These are phyloP conservation scores for Pelecanoides urinatrix DNA, from an alignment of 2,113 vertebrate species.

Conservation along the genomic window DNA sequence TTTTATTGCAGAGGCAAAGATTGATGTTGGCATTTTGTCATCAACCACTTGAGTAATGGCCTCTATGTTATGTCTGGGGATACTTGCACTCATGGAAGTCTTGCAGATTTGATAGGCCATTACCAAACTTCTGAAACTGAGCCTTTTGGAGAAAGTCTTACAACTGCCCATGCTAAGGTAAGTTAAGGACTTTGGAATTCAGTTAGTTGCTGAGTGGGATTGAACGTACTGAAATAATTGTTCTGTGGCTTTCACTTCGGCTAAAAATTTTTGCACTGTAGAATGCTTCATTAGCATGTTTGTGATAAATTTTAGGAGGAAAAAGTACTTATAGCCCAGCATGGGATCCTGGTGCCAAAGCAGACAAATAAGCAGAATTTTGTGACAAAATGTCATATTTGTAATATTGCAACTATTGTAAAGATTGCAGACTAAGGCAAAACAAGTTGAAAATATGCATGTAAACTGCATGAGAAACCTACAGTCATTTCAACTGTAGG, in stretches of 20 bases:
- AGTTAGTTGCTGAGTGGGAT: not conserved
- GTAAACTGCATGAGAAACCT: not conserved
- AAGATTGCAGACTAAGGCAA: not conserved
- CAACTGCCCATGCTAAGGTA: slow-evolving; percentile 76
- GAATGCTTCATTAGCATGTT: not conserved
- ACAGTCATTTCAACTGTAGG: not conserved
- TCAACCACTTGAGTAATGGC: slow-evolving; percentile 74
- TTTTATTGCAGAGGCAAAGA: slow-evolving; percentile 76
- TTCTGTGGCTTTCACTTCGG: not conserved
- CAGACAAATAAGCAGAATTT: not conserved
- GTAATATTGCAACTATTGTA: no score
- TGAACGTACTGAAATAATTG: not conserved
- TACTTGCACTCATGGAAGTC: slow-evolving; percentile 60
- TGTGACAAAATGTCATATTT: no score
- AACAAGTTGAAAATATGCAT: not conserved
- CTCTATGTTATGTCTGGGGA: slow-evolving; percentile 80
- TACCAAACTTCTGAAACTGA: slow-evolving; percentile 77
- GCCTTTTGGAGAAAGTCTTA: slow-evolving; percentile 85
- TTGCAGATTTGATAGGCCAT: slow-evolving; percentile 75
- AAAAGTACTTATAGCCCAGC: not conserved
- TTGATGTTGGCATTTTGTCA: slow-evolving; percentile 86
- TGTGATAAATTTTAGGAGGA: not conserved
- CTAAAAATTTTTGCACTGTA: not conserved
- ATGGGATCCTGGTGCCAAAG: not conserved
- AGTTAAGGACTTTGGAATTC: not conserved